phyloP scores from a whole-genome alignment of 1,140 invertebrate genomes.

The Hypothenemus hampei region DNA sequence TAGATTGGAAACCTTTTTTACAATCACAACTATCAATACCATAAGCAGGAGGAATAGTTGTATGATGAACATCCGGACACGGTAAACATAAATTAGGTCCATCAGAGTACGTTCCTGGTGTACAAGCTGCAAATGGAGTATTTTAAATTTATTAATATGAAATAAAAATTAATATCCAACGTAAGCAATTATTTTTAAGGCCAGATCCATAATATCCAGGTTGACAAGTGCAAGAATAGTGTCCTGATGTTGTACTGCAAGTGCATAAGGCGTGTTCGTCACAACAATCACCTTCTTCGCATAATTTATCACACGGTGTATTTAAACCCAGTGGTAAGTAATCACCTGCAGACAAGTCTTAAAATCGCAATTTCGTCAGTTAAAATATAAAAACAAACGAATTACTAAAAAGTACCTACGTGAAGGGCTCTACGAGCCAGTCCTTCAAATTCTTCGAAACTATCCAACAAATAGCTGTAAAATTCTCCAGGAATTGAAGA shows the following conservation, averaged over 20 bases:
- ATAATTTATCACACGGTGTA: constrained; percentile 54
- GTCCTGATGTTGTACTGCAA: constrained; percentile 64
- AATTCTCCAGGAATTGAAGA: constrained; percentile 59
- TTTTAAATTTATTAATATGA: neutral
- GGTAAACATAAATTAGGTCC: constrained; percentile 51
- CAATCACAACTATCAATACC: constrained; percentile 56
- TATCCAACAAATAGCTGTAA: constrained; percentile 64
- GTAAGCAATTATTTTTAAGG: constrained; percentile 53
- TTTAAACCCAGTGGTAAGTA: constrained; percentile 50
- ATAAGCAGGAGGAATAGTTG: constrained; percentile 51
- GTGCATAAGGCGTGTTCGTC: constrained; percentile 57
- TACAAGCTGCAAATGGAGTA: constrained; percentile 36
- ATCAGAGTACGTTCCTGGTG: constrained; percentile 45
- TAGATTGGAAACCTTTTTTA: constrained; percentile 41
- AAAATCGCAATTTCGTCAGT: neutral
- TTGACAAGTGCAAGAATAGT: constrained; percentile 63
- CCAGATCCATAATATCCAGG: constrained; percentile 64
- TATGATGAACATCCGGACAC: constrained; percentile 63
- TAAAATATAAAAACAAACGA: too few species aligned
- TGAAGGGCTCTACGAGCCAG: constrained; percentile 64
- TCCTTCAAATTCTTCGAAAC: constrained; percentile 68
- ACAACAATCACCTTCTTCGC: constrained; percentile 49
- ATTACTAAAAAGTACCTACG: constrained; percentile 51
- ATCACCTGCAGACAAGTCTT: constrained; percentile 59
- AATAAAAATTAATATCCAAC: too few species aligned